A percentile compares a stretch with the other conserved stretches of the same genome.
phyloP scores from a whole-genome alignment of 2,888 invertebrate genomes.

The Aphrophora alni region DNA sequence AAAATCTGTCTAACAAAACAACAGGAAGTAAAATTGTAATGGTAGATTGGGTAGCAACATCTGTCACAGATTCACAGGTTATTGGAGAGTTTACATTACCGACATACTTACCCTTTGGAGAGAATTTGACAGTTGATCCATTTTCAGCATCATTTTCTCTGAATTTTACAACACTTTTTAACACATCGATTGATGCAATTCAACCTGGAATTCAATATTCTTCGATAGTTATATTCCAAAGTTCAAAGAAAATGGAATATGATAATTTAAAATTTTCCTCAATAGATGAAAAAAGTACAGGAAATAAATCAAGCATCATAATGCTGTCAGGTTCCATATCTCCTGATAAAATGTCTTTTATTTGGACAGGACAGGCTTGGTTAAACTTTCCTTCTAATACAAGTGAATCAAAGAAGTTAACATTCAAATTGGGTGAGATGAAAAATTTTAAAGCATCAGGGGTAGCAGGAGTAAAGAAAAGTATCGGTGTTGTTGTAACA shows the following conservation, averaged over 20 bases:
- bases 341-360: constrained; percentile 40
- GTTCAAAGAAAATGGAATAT: background rate
- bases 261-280: background rate
- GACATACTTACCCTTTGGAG: background rate
- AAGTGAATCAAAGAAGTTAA: background rate
- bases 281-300: background rate
- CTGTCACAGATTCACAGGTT: constrained; percentile 4
- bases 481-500: background rate
- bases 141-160: constrained; percentile 12
- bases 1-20: background rate
- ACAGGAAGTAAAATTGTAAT: background rate
- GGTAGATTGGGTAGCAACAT: constrained; percentile 14
- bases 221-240: background rate
- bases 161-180: constrained; percentile 16
- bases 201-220: constrained; percentile 21
- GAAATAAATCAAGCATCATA: background rate
- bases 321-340: constrained; percentile 44
- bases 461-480: background rate
- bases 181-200: constrained; percentile 20
- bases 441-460: background rate
- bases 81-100: background rate
- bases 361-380: constrained; percentile 43
- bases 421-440: background rate
- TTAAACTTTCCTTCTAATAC: constrained; percentile 30
- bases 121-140: background rate